Conservation (phyloP, 2,113 vertebrate species). For the Nasalis larvatus region DNA sequence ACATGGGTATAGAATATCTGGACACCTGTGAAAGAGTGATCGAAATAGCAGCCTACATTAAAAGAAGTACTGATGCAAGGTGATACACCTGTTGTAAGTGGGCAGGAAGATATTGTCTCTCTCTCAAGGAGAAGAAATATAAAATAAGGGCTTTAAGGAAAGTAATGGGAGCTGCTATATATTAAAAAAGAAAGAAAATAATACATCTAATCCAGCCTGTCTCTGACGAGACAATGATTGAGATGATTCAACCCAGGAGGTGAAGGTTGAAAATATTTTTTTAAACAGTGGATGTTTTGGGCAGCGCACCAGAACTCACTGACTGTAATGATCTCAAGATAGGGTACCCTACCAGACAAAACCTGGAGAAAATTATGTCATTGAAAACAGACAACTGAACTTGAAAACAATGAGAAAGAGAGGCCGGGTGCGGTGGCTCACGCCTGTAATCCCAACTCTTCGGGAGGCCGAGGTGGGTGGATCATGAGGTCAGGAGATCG, state of each 20-base stretch:
- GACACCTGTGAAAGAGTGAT: conserved; percentile 12
- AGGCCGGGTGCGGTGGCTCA: neutral
- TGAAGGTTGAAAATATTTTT: neutral
- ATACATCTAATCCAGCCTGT: neutral
- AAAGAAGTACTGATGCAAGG: neutral
- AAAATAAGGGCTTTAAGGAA: neutral
- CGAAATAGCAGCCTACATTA: neutral
- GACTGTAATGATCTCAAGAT: neutral
- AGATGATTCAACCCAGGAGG: neutral
- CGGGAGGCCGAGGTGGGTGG: too few relatives aligned
- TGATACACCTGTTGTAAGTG: neutral
- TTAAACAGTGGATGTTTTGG: neutral
- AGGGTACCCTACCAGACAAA: neutral
- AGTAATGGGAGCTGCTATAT: neutral
- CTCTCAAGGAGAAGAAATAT: neutral
- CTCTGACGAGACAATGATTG: neutral
- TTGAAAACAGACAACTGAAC: neutral
- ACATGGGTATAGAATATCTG: neutral
- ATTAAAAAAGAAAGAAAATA: neutral
- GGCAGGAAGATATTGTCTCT: neutral
- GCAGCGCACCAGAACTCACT: neutral
- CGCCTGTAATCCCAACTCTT: too few relatives aligned
- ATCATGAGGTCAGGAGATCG: too few relatives aligned
- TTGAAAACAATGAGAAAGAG: neutral
- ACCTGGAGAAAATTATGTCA: neutral